A percentile compares a stretch with the other conserved stretches of the same genome.
These are phyloP conservation scores for Choloepus didactylus DNA, from an alignment of 2,797 vertebrate genomes.

Conservation along the genomic window DNA sequence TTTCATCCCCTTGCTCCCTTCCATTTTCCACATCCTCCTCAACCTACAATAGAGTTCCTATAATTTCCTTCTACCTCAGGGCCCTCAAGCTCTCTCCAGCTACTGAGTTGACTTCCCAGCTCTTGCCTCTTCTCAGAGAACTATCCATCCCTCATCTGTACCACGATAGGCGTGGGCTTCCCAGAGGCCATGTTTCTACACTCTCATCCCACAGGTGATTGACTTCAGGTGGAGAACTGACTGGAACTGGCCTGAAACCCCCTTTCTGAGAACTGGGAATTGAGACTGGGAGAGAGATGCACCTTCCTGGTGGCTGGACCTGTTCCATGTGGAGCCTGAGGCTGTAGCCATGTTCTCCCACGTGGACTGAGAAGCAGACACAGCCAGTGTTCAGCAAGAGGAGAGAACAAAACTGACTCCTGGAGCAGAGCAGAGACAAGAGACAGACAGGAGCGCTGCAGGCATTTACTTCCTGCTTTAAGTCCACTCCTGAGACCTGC, in stretches of 20 bases:
- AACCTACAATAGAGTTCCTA: background rate
- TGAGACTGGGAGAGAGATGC: background rate
- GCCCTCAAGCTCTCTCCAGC: background rate
- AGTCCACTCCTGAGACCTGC: background rate
- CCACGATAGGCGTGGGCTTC: accelerated
- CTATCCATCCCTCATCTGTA: background rate
- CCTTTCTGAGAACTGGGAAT: background rate
- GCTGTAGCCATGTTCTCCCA: background rate
- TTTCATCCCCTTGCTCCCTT: background rate
- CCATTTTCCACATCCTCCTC: background rate
- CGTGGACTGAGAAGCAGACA: background rate
- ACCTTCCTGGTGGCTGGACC: background rate
- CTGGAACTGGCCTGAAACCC: background rate
- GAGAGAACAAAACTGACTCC: background rate
- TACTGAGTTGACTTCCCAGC: background rate
- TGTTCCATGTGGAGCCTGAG: background rate
- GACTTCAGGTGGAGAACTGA: background rate
- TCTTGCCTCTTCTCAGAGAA: background rate
- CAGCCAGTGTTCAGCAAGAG: background rate
- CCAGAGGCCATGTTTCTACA: background rate
- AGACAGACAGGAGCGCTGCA: background rate
- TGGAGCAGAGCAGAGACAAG: background rate
- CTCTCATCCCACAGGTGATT: background rate
- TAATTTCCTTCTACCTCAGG: background rate
- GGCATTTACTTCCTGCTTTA: background rate